Evolutionary conservation across 2,113 vertebrate species (phyloP), one percentile per base, ranked within the genome.

Genomic region (Numenius arquata): DNA sequence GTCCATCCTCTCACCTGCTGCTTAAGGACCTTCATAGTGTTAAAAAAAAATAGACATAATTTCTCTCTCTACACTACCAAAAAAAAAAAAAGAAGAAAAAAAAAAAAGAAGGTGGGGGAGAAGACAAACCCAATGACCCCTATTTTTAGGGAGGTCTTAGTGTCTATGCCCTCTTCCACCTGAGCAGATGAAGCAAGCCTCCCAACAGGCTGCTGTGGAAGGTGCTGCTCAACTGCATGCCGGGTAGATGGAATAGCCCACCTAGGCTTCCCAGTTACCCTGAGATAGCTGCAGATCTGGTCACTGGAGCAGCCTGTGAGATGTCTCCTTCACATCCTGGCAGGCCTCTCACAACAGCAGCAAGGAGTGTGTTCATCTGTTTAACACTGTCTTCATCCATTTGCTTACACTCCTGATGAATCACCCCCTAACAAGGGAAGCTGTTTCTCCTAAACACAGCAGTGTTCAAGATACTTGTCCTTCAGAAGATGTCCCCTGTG

Each of bases 241-340:
- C 30, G 0, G 0, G 22, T 11, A 56, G 27, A 32, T 23, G 10
- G 16, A 12, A 12, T 34, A 56, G 36, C 6, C 11, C 7, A 15
- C 4, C 8, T 36, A 36, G 12, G 23, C 16, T 50, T 80, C 29
- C 23, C 48, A 32, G 27, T 40, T 45, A 30, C 21, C 12, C 36
- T 58, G 29, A 4, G 6, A 25, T 18, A 89, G 6, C 41, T 70
- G 10, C 3, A 7, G 8, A 56, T 61, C n/a, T 47, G 34, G 5
- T 67, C 52, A 41, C 30, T 36, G 21, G 25, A 36, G 12, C 9
- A 59, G 23, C 27, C 41, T 48, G 11, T 6, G 8, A 71, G 23
- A 40, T 38, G 18, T 22, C 8, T 32, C 13, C 22, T 70, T 48
- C 12, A 26, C 5, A 55, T 9, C 12, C 15, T 29, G 13, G 15